Evolutionary conservation across 53 echinoderm and acorn worm genomes (phyloP).

Genomic region (Mesocentrotus franciscanus): DNA sequence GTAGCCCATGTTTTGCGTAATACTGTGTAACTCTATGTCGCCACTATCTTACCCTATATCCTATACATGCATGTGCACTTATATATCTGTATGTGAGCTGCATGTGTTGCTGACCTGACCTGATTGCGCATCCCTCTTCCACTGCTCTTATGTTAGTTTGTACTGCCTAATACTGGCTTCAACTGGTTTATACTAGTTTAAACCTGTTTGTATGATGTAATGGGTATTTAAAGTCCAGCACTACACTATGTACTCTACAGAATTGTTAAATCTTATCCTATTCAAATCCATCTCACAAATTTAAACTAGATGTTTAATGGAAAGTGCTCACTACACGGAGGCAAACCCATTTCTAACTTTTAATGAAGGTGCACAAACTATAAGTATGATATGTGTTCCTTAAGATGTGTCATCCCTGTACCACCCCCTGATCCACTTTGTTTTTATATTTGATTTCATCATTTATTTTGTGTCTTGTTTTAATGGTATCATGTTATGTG

Average conservation of each 20-base stretch:
- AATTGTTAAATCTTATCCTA: neutral
- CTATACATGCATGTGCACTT: slow-evolving; percentile 33
- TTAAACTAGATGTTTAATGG: neutral
- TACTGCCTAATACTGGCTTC: slow-evolving; percentile 3
- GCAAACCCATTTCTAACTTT: neutral
- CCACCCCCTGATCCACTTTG: neutral
- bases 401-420: neutral
- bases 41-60: slow-evolving; percentile 3
- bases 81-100: neutral
- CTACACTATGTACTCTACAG: neutral
- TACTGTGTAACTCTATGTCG: neutral
- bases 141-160: neutral
- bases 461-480: neutral
- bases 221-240: neutral
- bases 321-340: neutral
- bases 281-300: neutral
- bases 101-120: neutral
- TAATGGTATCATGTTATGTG: neutral
- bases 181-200: neutral
- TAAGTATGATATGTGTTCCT: neutral
- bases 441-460: neutral
- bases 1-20: slow-evolving; percentile 2
- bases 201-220: neutral
- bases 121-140: slow-evolving; percentile 1
- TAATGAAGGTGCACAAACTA: neutral